These are phyloP conservation scores for Eumerus sabulonum DNA, from an alignment of 2,888 invertebrate genomes.

Conservation along the genomic window DNA sequence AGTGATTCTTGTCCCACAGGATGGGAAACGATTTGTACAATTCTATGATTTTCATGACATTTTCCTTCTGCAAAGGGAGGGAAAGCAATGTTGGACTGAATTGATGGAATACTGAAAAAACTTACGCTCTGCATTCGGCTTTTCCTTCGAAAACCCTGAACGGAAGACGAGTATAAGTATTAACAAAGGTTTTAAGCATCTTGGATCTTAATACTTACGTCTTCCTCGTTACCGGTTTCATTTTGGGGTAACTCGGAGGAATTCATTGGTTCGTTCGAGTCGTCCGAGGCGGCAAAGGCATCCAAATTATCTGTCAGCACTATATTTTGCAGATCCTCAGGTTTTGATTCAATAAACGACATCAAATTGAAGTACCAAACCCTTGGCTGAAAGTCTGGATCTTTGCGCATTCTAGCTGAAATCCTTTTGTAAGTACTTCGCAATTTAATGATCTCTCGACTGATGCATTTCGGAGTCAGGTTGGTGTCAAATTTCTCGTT, in stretches of 20 bases:
- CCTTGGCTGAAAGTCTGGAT: constrained; percentile 27
- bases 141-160: constrained; percentile 1
- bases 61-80: constrained; percentile 28
- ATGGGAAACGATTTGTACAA: constrained; percentile 47
- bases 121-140: constrained; percentile 17
- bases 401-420: constrained; percentile 13
- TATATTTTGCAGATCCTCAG: not conserved
- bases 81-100: not conserved
- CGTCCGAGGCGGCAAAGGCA: no score
- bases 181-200: not conserved
- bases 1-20: constrained; percentile 50
- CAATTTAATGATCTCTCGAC: constrained; percentile 30
- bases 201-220: not conserved
- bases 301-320: no score
- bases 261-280: no score
- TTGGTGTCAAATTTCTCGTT: constrained; percentile 36
- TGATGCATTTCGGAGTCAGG: constrained; percentile 17
- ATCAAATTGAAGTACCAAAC: constrained; percentile 47
- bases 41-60: constrained; percentile 53
- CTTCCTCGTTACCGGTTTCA: not conserved
- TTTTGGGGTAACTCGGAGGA: no score
- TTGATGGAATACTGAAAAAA: not conserved
- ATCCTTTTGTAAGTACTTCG: constrained; percentile 43
- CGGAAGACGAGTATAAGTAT: not conserved
- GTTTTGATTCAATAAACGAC: constrained; percentile 37